These are phyloP conservation scores for Oncorhynchus mykiss DNA, from an alignment of 2,113 vertebrate genomes.

Conservation along the genomic window DNA sequence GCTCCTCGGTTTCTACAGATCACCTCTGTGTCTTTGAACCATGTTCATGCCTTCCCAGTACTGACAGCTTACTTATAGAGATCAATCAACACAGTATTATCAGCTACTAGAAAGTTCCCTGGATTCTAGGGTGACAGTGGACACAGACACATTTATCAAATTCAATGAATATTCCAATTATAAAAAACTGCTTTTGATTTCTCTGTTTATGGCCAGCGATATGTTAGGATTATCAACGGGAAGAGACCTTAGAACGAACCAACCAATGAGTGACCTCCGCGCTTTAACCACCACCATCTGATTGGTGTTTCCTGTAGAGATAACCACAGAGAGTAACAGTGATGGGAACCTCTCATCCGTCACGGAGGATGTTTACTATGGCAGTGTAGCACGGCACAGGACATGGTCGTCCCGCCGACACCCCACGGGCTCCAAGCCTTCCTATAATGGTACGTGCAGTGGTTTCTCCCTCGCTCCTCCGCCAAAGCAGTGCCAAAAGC, in stretches of 20 bases:
- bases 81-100: no score
- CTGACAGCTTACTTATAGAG: slow-evolving; percentile 4
- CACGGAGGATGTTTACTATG: slow-evolving; percentile 84
- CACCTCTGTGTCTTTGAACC: slow-evolving; percentile 50
- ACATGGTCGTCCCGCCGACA: slow-evolving; percentile 75
- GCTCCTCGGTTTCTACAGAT: slow-evolving; percentile 56
- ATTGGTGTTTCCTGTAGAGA: slow-evolving; percentile 82
- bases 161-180: neutral
- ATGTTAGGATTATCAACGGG: slow-evolving; percentile 8
- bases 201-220: neutral
- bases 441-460: slow-evolving; percentile 76
- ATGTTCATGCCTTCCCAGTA: slow-evolving; percentile 52
- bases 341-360: slow-evolving; percentile 83
- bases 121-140: neutral
- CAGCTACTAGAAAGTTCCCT: neutral
- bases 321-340: slow-evolving; percentile 90
- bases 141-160: neutral
- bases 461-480: slow-evolving; percentile 22
- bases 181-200: neutral
- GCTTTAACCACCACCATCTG: slow-evolving; percentile 57
- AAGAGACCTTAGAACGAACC: neutral
- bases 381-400: slow-evolving; percentile 78
- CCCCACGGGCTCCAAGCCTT: slow-evolving; percentile 72
- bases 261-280: slow-evolving; percentile 38
- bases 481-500: slow-evolving; percentile 16